Base-by-base conservation (phyloP, 1,140 invertebrate species). In the Achroia grisella region DNA sequence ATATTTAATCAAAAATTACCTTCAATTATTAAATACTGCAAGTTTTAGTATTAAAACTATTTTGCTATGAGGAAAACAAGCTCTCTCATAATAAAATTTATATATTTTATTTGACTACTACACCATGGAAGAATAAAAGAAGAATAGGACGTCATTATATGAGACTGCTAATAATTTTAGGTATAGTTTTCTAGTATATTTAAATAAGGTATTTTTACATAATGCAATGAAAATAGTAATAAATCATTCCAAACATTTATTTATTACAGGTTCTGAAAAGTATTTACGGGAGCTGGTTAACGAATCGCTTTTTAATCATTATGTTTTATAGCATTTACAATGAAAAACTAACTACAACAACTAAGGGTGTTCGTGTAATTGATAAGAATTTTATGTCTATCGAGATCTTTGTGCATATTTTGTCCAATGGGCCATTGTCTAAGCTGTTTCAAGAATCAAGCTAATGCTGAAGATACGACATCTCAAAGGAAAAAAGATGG, bases 381-480 rank as follows among this genome's bases (percentile, higher is more conserved):
- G 41, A 52, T 50, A 63, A 50, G 42, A 51, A 14, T 73, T 74
- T 72, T 71, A 72, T 70, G 65, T 62, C 58, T 73, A 52, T 61
- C 52, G 71, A 56, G 49, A 60, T 49, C 65, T 56, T 62, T 36
- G 41, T 55, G 46, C 39, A 69, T 52, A 67, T 61, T 69, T 63
- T 86, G 64, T 91, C 91, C 88, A 93, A 92, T 93, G 91, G 91
- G 91, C 91, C 91, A 93, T 88, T 93, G 91, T 87, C 88, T 91
- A 71, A 91, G 91, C 71, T 93, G 92, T 85, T 92, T 91, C 75
- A 90, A 91, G 88, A 88, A 89, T 86, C 89, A 90, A 86, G 62
- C 82, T 58, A 82, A 87, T 87, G 86, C 82, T 86, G 86, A 89
- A 87, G 80, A 80, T 79, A 73, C 87, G 77, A 71, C 86, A 74